Percentiles rank a stretch among this genome's conserved stretches.
These are phyloP conservation scores for Datnioides undecimradiatus DNA, from an alignment of 2,113 vertebrate genomes.

Conservation along the genomic window DNA sequence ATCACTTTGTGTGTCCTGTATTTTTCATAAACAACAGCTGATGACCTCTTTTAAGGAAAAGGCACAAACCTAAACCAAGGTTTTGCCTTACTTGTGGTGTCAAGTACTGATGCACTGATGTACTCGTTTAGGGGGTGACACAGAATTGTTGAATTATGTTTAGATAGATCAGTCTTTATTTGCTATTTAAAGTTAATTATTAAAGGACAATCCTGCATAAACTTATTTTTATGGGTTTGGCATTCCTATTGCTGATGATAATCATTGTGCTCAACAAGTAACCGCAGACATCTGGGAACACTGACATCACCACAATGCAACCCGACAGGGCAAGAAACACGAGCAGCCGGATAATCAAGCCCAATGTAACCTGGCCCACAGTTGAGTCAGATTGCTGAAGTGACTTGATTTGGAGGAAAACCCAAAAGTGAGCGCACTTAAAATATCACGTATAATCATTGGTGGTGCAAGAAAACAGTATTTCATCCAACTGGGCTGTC, in stretches of 20 bases:
- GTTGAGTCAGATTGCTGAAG: not conserved
- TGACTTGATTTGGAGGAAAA: not conserved
- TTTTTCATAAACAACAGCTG: constrained; percentile 54
- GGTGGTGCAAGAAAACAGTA: not conserved
- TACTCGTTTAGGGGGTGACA: constrained; percentile 21
- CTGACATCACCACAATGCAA: constrained; percentile 1
- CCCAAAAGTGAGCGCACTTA: not conserved
- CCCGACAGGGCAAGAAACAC: not conserved
- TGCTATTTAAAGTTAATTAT: constrained; percentile 16
- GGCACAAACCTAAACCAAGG: constrained; percentile 4
- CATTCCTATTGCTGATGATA: not conserved
- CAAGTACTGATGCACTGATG: constrained; percentile 24
- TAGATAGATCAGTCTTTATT: constrained; percentile 15
- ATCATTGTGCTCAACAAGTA: not conserved
- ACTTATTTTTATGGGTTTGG: constrained; percentile 17
- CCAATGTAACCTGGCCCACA: not conserved
- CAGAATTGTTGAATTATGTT: constrained; percentile 24
- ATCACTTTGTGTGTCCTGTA: constrained; percentile 48
- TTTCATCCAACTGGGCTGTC: not conserved
- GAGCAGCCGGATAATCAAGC: not conserved
- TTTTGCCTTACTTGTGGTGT: constrained; percentile 37
- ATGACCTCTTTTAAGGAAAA: constrained; percentile 46
- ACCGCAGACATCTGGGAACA: not conserved
- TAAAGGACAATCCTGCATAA: not conserved
- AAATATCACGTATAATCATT: not conserved